These are phyloP conservation scores for Harpalus rubripes DNA, from an alignment of 2,888 invertebrate genomes.

Conservation along the genomic window DNA sequence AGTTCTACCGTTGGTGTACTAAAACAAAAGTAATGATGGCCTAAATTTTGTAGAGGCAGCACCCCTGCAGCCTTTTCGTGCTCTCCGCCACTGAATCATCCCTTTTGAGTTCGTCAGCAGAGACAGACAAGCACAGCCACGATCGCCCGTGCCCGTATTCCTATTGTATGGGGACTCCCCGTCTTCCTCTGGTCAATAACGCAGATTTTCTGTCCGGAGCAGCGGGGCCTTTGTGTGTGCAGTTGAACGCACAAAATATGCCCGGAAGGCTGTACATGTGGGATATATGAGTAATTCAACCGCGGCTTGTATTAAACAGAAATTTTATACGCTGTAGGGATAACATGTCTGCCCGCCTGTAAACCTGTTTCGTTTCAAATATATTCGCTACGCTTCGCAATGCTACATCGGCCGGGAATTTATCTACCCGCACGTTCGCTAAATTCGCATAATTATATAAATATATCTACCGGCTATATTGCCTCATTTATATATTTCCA, in stretches of 20 bases:
- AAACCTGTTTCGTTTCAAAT: constrained; percentile 51
- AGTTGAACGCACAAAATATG: constrained; percentile 65
- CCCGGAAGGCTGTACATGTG: constrained; percentile 57
- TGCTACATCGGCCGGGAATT: constrained; percentile 31
- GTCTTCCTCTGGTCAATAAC: constrained; percentile 48
- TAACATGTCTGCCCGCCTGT: constrained; percentile 59
- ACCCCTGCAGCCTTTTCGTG: neutral
- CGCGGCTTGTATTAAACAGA: constrained; percentile 63
- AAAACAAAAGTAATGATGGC: too few relatives aligned
- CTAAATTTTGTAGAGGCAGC: neutral
- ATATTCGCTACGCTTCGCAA: constrained; percentile 40
- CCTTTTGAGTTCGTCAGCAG: constrained; percentile 14
- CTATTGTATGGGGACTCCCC: constrained; percentile 16
- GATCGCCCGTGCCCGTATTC: constrained; percentile 45
- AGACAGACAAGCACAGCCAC: neutral
- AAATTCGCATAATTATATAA: constrained; percentile 43
- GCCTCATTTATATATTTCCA: constrained; percentile 26
- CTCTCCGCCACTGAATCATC: neutral
- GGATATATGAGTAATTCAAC: constrained; percentile 64
- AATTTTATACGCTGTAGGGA: constrained; percentile 62
- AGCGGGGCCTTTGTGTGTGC: constrained; percentile 62
- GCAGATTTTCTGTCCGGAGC: constrained; percentile 48
- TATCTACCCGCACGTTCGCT: constrained; percentile 31
- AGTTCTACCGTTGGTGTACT: neutral
- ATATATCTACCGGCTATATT: constrained; percentile 46